phyloP scores from a whole-genome alignment of 2,797 vertebrate species.

The Esox masquinongy region DNA sequence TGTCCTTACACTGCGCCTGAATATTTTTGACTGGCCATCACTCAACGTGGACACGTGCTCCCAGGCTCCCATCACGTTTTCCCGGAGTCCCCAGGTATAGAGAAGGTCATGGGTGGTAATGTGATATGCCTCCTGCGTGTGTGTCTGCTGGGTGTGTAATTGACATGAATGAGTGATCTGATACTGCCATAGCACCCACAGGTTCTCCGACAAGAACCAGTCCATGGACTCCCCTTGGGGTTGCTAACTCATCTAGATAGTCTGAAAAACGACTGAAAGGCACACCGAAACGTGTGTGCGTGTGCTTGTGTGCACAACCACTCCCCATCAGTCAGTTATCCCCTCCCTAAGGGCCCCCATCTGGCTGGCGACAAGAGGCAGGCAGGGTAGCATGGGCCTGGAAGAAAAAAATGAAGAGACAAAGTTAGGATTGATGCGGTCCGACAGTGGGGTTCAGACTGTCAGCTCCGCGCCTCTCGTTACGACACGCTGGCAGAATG shows the following conservation, averaged over 20 bases:
- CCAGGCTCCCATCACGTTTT: neutral
- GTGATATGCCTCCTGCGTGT: neutral
- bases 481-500: slow-evolving; percentile 38
- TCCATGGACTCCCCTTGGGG: neutral
- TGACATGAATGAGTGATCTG: slow-evolving; percentile 2
- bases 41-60: neutral
- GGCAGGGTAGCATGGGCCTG: neutral
- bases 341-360: slow-evolving; percentile 20
- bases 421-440: slow-evolving; percentile 54
- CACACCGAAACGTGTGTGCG: neutral
- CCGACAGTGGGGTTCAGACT: slow-evolving; percentile 25
- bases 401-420: slow-evolving; percentile 44
- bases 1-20: neutral
- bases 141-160: neutral
- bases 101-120: neutral
- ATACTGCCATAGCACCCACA: neutral
- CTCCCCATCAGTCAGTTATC: neutral
- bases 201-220: neutral
- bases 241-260: neutral
- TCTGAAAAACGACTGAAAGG: neutral
- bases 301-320: neutral
- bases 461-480: slow-evolving; percentile 49
- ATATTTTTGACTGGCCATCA: neutral
- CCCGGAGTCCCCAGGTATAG: neutral
- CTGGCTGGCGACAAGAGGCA: slow-evolving; percentile 7